phyloP scores from a whole-genome alignment of 35 echinoderm and acorn worm species.

The Apostichopus japonicus region DNA sequence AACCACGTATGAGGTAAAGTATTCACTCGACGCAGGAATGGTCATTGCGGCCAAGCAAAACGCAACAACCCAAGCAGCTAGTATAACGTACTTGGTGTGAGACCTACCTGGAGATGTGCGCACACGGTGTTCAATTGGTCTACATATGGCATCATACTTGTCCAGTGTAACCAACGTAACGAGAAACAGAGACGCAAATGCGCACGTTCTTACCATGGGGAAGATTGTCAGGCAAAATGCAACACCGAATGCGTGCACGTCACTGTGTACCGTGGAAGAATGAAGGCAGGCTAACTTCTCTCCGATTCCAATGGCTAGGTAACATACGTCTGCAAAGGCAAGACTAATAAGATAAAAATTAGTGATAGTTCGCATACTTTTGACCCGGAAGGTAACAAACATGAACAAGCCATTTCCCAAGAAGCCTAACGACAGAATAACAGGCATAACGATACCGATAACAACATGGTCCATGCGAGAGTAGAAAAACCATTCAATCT shows the following conservation, averaged over 20 bases:
- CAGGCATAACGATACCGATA: slow-evolving; percentile 64
- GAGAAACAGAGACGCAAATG: slow-evolving; percentile 51
- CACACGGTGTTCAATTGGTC: slow-evolving; percentile 15
- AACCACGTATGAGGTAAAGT: background rate
- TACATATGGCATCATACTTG: slow-evolving; percentile 62
- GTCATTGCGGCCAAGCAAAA: background rate
- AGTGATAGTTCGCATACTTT: slow-evolving; percentile 81
- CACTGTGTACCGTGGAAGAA: slow-evolving; percentile 2
- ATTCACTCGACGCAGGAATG: slow-evolving; percentile 8
- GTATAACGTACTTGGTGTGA: slow-evolving; percentile 35
- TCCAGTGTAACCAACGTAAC: slow-evolving; percentile 52
- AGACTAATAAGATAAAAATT: slow-evolving; percentile 75
- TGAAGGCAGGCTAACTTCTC: slow-evolving; percentile 61
- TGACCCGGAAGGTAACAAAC: slow-evolving; percentile 53
- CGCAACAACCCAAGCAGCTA: slow-evolving; percentile 17
- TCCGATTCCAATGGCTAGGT: slow-evolving; percentile 64
- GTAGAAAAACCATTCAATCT: slow-evolving; percentile 30
- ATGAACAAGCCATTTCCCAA: slow-evolving; percentile 68
- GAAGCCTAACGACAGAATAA: slow-evolving; percentile 67
- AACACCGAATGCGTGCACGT: background rate
- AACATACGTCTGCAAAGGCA: slow-evolving; percentile 65
- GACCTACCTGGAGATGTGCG: slow-evolving; percentile 19
- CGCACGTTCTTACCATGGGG: slow-evolving; percentile 31
- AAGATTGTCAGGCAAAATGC: background rate
- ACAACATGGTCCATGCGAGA: slow-evolving; percentile 1